Base-by-base conservation (phyloP, 2,797 vertebrate genomes). In the Sebastes oblongus region DNA sequence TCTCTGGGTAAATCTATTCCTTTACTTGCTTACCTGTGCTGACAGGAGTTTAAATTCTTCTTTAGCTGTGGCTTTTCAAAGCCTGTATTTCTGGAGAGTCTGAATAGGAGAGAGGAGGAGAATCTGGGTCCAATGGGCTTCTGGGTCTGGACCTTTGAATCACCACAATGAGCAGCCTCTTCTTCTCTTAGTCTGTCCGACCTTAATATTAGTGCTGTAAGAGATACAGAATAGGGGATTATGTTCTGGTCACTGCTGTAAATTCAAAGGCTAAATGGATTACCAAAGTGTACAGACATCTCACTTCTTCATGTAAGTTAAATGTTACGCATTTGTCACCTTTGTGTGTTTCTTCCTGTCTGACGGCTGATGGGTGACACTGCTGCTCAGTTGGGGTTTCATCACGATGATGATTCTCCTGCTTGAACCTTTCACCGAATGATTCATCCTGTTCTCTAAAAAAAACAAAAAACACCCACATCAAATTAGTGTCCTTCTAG, bases 41-140 rank as follows among this genome's bases (percentile, higher is more conserved):
- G 36, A 60, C 46, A 39, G 18, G n/a, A 24, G 22, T 73, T 68
- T 42, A 58, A 68, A 52, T 30, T 77, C 11, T 59, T 79, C 74
- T 59, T 54, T 4, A 14, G 11, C 2, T 77, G 64, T 29, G 69
- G 34, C 59, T 59, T 58, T 11, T 79, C 34, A 13, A 42, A 1
- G 66, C 25, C 27, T 13, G 5, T 20, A 8, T 39, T 65, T 5
- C 22, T 70, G 76, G 71, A 73, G 59, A 89, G 34, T 66, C 55
- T 88, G 4, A 86, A 18, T 24, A 58, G 32, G 60, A 92, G 8
- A 25, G 5, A n/a, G 54, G 92, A 83, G 6, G 81, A 81, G 68
- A 88, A 89, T 64, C 46, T 86, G 68, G 70, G 32, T 25, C n/a
- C 30, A 55, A 3, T 5, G 14, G 69, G 14, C 18, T 24, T 83